A percentile compares a stretch with the other conserved stretches of the same genome.
phyloP scores from a whole-genome alignment of 2,797 vertebrate species.

The Protosalanx chinensis region DNA sequence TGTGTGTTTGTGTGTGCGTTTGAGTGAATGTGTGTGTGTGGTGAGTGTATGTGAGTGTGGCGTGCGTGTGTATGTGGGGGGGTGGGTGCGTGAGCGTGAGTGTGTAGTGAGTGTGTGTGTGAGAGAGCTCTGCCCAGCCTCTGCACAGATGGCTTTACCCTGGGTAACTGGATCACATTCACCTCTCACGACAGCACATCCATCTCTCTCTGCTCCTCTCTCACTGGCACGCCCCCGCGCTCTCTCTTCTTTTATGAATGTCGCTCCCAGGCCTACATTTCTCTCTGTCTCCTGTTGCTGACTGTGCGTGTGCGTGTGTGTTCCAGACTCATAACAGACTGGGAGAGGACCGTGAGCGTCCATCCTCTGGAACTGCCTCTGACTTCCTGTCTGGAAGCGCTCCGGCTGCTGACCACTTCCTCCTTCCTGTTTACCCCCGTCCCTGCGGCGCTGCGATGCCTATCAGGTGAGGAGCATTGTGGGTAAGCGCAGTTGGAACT shows the following conservation, averaged over 20 bases:
- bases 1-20: slow-evolving; percentile 3
- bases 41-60: background rate
- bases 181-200: slow-evolving; percentile 56
- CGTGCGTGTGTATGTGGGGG: background rate
- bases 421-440: slow-evolving; percentile 79
- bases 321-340: slow-evolving; percentile 76
- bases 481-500: background rate
- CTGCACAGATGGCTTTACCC: slow-evolving; percentile 66
- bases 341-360: slow-evolving; percentile 87
- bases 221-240: slow-evolving; percentile 11
- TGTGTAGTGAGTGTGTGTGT: background rate
- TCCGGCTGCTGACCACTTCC: slow-evolving; percentile 77
- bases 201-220: slow-evolving; percentile 42
- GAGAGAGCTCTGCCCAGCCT: slow-evolving; percentile 13
- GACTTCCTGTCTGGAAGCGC: slow-evolving; percentile 84
- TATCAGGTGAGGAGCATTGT: slow-evolving; percentile 82
- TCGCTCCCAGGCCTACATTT: background rate
- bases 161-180: slow-evolving; percentile 60
- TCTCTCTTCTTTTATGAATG: slow-evolving; percentile 3
- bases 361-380: slow-evolving; percentile 83
- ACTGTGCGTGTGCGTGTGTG: background rate
- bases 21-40: background rate
- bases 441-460: slow-evolving; percentile 82
- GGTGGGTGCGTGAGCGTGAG: background rate
- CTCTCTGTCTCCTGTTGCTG: slow-evolving; percentile 3